Evolutionary conservation across 2,888 invertebrate genomes (phyloP).

Genomic region (Hoplodrina ambigua): DNA sequence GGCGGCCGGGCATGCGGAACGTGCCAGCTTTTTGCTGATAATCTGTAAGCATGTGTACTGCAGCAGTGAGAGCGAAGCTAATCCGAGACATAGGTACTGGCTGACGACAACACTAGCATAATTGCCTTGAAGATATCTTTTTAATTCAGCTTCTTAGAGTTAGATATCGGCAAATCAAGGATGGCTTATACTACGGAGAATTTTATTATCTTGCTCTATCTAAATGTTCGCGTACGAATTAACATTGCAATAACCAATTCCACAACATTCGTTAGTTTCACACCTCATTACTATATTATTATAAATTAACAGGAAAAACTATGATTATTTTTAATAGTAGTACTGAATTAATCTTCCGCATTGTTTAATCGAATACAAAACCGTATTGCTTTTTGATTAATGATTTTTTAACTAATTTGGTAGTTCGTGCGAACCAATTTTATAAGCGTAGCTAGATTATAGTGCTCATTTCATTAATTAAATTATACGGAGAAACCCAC

Average conservation of each 20-base stretch:
- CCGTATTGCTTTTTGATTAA: slow-evolving; percentile 11
- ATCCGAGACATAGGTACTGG: slow-evolving; percentile 32
- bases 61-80: slow-evolving; percentile 53
- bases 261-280: slow-evolving; percentile 14
- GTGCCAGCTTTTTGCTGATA: slow-evolving; percentile 48
- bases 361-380: slow-evolving; percentile 22
- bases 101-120: slow-evolving; percentile 2
- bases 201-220: not conserved
- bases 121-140: not conserved
- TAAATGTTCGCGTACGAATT: not conserved
- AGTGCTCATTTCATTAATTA: slow-evolving; percentile 27
- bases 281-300: not conserved
- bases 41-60: slow-evolving; percentile 29
- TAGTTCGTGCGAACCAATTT: slow-evolving; percentile 18
- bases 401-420: slow-evolving; percentile 5
- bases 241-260: slow-evolving; percentile 12
- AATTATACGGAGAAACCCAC: slow-evolving; percentile 6
- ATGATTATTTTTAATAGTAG: slow-evolving; percentile 13
- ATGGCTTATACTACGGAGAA: not conserved
- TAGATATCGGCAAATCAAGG: not conserved
- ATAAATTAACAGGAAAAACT: slow-evolving; percentile 37
- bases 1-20: slow-evolving; percentile 44
- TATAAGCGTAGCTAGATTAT: slow-evolving; percentile 8
- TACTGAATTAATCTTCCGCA: slow-evolving; percentile 38
- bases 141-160: too few species aligned